A percentile compares a stretch with the other conserved stretches of the same genome.
Evolutionary conservation across 1,140 invertebrate genomes (phyloP).

Genomic region (Sitodiplosis mosellana): DNA sequence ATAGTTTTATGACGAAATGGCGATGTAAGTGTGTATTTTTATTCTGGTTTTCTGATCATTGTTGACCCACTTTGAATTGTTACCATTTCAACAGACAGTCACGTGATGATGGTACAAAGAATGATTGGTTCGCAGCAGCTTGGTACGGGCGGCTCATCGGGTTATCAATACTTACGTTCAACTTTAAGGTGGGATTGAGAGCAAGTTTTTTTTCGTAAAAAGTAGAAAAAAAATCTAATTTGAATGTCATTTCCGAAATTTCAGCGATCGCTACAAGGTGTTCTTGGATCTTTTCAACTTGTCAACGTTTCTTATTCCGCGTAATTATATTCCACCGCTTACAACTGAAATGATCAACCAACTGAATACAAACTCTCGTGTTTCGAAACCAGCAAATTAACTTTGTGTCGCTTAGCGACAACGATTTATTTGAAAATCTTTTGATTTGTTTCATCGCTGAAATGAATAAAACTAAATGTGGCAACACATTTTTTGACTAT

Average conservation of each 20-base stretch:
- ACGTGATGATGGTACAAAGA: constrained; percentile 95
- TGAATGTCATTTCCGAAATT: constrained; percentile 13
- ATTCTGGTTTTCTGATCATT: neutral
- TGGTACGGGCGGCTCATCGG: constrained; percentile 94
- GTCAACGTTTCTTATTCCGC: constrained; percentile 86
- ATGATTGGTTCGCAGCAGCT: constrained; percentile 96
- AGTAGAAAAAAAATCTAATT: neutral
- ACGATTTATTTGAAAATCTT: no score
- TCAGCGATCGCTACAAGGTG: constrained; percentile 94
- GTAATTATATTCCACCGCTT: constrained; percentile 75
- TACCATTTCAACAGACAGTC: constrained; percentile 59
- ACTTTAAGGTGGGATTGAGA: constrained; percentile 68
- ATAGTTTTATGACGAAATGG: constrained; percentile 98
- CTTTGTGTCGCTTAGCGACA: no score
- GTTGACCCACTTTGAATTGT: neutral
- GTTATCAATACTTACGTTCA: constrained; percentile 95
- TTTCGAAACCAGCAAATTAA: no score
- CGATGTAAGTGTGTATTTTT: constrained; percentile 62
- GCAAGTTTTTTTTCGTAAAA: neutral
- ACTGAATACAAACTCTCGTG: neutral
- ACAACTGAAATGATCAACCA: constrained; percentile 14
- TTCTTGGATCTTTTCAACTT: constrained; percentile 96
- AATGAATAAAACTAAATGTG: no score
- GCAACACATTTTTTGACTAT: no score
- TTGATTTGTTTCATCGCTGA: no score